A percentile compares a stretch with the other conserved stretches of the same genome.
Conservation (phyloP, 2,888 invertebrate species). For the Beris chalybata region DNA sequence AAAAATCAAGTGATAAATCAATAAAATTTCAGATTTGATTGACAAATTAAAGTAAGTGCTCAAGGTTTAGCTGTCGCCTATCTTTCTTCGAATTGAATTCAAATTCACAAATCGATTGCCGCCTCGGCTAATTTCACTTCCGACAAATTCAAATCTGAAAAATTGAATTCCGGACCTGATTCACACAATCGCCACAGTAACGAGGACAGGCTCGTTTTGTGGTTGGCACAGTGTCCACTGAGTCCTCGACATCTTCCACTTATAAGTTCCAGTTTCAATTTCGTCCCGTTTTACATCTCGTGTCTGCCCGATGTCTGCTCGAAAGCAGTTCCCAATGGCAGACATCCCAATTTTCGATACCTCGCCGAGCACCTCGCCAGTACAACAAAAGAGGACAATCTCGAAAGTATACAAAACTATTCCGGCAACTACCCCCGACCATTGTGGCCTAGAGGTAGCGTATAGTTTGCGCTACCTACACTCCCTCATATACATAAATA, state of each 20-base stretch:
- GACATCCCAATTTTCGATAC: slow-evolving; percentile 18
- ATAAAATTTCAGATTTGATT: too few species aligned
- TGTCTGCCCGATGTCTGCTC: slow-evolving; percentile 12
- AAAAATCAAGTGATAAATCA: too few species aligned
- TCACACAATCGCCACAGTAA: slow-evolving; percentile 9
- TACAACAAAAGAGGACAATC: slow-evolving; percentile 6
- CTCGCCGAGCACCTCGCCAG: slow-evolving; percentile 5
- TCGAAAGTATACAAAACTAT: slow-evolving; percentile 8
- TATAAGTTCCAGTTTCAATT: slow-evolving; percentile 11
- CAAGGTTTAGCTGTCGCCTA: too few species aligned
- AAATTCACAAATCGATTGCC: too few species aligned
- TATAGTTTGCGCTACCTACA: slow-evolving; percentile 32
- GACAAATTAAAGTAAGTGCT: too few species aligned
- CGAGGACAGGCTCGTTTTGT: neutral
- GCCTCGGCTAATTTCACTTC: too few species aligned
- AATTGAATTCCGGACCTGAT: slow-evolving; percentile 14
- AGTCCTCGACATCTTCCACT: slow-evolving; percentile 12
- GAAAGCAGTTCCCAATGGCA: slow-evolving; percentile 1
- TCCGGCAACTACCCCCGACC: too few species aligned
- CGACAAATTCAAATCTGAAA: neutral
- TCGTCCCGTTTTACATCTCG: neutral
- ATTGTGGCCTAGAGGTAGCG: too few species aligned
- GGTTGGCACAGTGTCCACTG: slow-evolving; percentile 19
- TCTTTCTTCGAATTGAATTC: too few species aligned
- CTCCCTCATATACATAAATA: slow-evolving; percentile 36